phyloP scores from a whole-genome alignment of 2,888 invertebrate genomes.

The Pristionchus fissidentatus region DNA sequence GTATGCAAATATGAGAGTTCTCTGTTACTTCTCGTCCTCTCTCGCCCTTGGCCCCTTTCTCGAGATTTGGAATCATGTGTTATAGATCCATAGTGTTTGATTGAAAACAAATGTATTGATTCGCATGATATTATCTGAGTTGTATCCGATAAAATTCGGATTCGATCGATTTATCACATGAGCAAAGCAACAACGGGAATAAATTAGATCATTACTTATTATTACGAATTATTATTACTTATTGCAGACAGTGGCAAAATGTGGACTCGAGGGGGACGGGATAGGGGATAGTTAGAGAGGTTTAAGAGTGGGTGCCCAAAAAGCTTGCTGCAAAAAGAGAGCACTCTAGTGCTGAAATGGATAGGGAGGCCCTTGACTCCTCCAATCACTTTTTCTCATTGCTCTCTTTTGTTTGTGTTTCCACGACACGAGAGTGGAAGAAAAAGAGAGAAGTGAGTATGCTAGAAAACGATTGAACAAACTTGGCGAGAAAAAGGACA shows the following conservation, averaged over 20 bases:
- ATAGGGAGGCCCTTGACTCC: not conserved
- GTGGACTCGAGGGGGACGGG: not conserved
- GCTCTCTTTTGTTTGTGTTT: not conserved
- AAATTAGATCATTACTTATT: no score
- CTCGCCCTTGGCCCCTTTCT: no score
- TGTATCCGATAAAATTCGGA: no score
- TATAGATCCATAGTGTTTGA: no score
- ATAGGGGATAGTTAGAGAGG: not conserved
- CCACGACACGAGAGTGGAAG: no score
- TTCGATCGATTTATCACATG: no score
- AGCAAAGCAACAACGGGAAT: no score
- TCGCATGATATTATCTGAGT: no score
- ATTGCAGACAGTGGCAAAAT: not conserved
- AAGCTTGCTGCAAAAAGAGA: not conserved
- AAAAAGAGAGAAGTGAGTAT: conserved; percentile 30
- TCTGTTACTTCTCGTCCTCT: no score
- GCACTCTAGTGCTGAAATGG: conserved; percentile 32
- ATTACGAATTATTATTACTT: conserved; percentile 18
- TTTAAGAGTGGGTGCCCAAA: not conserved
- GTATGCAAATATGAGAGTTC: no score
- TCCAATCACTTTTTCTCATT: conserved; percentile 38
- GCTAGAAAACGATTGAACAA: conserved; percentile 36
- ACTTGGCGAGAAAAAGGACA: conserved; percentile 26
- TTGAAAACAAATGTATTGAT: no score
- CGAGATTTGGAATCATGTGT: no score